Percentiles rank a stretch among this genome's conserved stretches.
These are phyloP conservation scores for Xestia sexstrigata DNA, from an alignment of 2,888 invertebrate genomes.

Conservation along the genomic window DNA sequence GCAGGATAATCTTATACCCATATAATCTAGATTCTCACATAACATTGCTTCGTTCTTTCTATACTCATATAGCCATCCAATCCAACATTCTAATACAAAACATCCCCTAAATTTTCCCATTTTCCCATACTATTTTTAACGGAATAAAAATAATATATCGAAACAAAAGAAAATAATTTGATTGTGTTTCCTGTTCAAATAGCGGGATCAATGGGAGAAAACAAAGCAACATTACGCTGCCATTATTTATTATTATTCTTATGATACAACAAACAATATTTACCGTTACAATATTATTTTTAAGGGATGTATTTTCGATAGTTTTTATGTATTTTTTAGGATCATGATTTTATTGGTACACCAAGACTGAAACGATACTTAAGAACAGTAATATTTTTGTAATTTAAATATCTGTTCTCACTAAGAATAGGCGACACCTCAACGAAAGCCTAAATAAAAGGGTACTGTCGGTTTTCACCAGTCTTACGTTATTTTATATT, in stretches of 20 bases:
- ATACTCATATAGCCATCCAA: background rate
- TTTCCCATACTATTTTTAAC: background rate
- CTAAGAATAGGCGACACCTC: too few relatives aligned
- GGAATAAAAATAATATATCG: background rate
- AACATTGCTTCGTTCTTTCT: background rate
- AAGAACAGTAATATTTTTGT: background rate
- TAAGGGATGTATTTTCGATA: background rate
- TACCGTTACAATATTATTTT: slow-evolving; percentile 4
- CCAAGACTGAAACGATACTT: background rate
- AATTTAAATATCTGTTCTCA: background rate
- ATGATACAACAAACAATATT: background rate
- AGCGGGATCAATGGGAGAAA: slow-evolving; percentile 10
- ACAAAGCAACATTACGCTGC: slow-evolving; percentile 7
- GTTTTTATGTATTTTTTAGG: background rate
- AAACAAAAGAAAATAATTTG: slow-evolving; percentile 20
- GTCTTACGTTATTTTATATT: background rate
- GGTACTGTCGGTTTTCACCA: background rate
- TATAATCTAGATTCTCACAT: background rate
- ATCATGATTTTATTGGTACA: background rate
- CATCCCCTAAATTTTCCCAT: background rate
- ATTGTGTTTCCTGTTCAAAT: slow-evolving; percentile 32
- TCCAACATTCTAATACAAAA: background rate
- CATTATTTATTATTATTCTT: slow-evolving; percentile 1
- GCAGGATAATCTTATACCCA: background rate
- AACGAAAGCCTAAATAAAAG: background rate